Base-by-base conservation (phyloP, 2,888 invertebrate species). In the Scaptomyza cyrtandrae region DNA sequence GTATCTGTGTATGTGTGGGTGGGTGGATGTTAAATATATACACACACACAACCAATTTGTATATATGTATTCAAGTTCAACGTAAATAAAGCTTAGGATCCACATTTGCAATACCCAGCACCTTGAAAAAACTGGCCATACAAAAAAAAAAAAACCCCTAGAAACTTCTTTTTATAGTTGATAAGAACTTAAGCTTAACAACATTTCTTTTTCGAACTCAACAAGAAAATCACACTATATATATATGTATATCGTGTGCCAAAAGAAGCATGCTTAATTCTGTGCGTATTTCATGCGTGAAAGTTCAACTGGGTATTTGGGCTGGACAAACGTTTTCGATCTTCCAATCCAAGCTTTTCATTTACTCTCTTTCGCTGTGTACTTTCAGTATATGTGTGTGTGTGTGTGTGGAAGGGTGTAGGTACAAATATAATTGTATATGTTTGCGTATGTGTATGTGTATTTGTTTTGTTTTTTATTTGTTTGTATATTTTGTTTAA, bases 401-500 rank as follows among this genome's bases (percentile, higher is more conserved):
- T 59, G 45, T 75, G 43, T 68, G 48, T 55, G 33, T 61, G 48
- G 71, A 37, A 73, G 52, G 58, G 59, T 70, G 14, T 73, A 24
- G 63, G 64, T 71, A 55, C 58, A 27, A 63, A 55, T 73, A 71
- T 75, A 67, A 73, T 39, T 68, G 54, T 71, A 73, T 75, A 67
- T 65, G 41, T 71, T 41, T 53, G 37, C 37, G 27, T 29, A n/a
- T n/a, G n/a, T n/a, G 5, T 33, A 41, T 64, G 49, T 66, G 57
- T 57, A 39, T 65, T 48, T 70, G 44, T 46, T 76, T 58, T 50
- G 65, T 45, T 78, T 45, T 78, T 39, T 65, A 71, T 75, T 65
- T 62, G 44, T 75, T 75, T 71, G 75, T 80, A 88, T 80, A 83
- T 80, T 79, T 86, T 67, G 80, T 88, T 85, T 78, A 88, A 84